Base-by-base conservation (phyloP, 2,113 vertebrate species). In the Propithecus coquereli region DNA sequence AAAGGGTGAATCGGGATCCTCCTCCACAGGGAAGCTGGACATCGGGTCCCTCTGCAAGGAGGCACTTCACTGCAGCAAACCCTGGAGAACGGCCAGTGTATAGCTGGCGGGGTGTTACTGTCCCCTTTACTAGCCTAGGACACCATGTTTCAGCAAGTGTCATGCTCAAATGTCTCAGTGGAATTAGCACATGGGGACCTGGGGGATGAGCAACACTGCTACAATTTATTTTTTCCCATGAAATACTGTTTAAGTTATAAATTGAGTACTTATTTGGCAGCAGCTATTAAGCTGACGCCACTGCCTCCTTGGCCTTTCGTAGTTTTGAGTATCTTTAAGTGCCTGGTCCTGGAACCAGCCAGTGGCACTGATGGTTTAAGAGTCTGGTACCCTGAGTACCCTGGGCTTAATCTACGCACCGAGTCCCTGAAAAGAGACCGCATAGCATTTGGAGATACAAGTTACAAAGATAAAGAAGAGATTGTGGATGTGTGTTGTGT, bases 281-380 rank as follows among this genome's bases (percentile, higher is more conserved):
- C 3, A 73, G 94, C 91, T 66, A 95, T 80, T 90, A 97, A 94
- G 79, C 73, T 77, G 97, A 96, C 57, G 40, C 96, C 95, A 84
- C 73, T 52, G 81, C 14, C 34, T 96, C 85, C 25, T 7, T 34
- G 8, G 40, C 52, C 86, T 94, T 82, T 81, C 30, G 66, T 79
- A 87, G 20, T 76, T 70, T 65, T 59, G 84, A 94, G 87, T 82
- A 22, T 65, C 66, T 96, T 71, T 14, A 37, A 91, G 88, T 50
- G 10, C 87, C 93, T 87, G 50, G 95, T 77, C 70, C 50, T 8
- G 25, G 37, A 91, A 52, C 88, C 84, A 32, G 68, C 30, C 94
- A 18, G 59, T 57, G 3, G 0, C 9, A 8, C 45, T 25, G n/a
- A 93, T 0, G 1, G 50, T 76, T 40, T 47, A 76, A 59, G 27